Evolutionary conservation across 37 sponge, comb jelly and placozoan genomes (phyloP).

Genomic region (Dysidea cf. avara): DNA sequence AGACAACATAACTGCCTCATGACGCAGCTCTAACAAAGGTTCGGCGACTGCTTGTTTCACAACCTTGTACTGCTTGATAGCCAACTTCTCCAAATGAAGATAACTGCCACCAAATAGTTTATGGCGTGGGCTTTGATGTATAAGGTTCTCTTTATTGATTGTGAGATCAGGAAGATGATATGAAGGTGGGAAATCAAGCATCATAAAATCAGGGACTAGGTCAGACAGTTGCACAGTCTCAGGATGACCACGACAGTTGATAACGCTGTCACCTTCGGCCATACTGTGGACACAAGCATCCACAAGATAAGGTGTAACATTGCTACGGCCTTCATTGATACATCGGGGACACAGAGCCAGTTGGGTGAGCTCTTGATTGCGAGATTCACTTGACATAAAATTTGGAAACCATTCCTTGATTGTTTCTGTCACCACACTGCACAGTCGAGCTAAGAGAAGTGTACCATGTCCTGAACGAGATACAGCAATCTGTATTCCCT

Average conservation of each 20-base stretch:
- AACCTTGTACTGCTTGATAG: too few relatives aligned
- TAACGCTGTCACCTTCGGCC: conserved; percentile 1
- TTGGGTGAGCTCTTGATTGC: conserved; percentile 55
- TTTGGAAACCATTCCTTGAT: conserved; percentile 75
- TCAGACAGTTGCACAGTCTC: conserved; percentile 50
- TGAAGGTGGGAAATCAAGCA: conserved; percentile 50
- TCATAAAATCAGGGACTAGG: conserved; percentile 63
- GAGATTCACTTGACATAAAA: conserved; percentile 38
- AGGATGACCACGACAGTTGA: conserved; percentile 51
- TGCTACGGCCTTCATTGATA: conserved; percentile 25
- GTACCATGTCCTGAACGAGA: conserved; percentile 27
- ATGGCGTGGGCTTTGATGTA: conserved; percentile 30
- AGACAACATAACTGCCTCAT: conserved; percentile 60
- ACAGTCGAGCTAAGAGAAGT: conserved; percentile 61
- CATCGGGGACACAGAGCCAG: conserved; percentile 58
- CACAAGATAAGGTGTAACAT: conserved; percentile 42
- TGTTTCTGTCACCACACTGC: conserved; percentile 44
- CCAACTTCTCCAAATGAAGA: too few relatives aligned
- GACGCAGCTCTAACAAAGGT: conserved; percentile 56
- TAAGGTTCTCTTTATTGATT: conserved; percentile 12
- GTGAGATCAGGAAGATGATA: conserved; percentile 5
- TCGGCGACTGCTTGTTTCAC: conserved; percentile 18
- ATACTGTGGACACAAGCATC: conserved; percentile 58
- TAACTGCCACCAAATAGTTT: too few relatives aligned
- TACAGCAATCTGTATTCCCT: conserved; percentile 67